Conservation (phyloP, 2,888 invertebrate species). For the Nebria brevicollis region DNA sequence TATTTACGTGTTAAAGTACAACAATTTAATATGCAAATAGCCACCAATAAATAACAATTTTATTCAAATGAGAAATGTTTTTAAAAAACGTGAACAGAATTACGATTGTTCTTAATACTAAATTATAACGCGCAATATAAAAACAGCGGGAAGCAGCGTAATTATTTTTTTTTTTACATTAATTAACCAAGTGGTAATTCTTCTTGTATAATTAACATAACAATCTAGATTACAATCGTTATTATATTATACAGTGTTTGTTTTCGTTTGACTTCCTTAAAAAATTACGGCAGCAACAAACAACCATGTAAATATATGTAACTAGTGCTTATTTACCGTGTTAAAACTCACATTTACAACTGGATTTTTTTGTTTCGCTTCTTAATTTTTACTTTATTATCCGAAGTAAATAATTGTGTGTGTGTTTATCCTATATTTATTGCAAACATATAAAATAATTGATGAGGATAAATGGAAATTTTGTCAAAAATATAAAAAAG, state of each 20-base stretch:
- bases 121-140: conserved; percentile 10
- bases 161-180: conserved; percentile 32
- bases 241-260: conserved; percentile 6
- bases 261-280: conserved; percentile 29
- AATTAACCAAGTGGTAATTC: conserved; percentile 27
- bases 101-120: not conserved
- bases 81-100: not conserved
- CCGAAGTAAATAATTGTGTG: too few species aligned
- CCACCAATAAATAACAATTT: not conserved
- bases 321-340: conserved; percentile 2
- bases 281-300: not conserved
- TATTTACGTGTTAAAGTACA: not conserved
- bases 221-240: conserved; percentile 32
- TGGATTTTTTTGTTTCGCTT: not conserved
- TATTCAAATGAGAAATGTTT: conserved; percentile 15
- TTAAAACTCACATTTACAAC: not conserved
- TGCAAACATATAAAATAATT: too few species aligned
- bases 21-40: not conserved
- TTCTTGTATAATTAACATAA: conserved; percentile 36
- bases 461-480: too few species aligned
- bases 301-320: not conserved
- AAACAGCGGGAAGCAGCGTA: conserved; percentile 19
- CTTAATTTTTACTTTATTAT: too few species aligned
- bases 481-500: not conserved
- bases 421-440: too few species aligned